Percentiles rank a stretch among this genome's conserved stretches.
Conservation (phyloP, 2,797 vertebrate species). For the Pipistrellus pygmaeus region DNA sequence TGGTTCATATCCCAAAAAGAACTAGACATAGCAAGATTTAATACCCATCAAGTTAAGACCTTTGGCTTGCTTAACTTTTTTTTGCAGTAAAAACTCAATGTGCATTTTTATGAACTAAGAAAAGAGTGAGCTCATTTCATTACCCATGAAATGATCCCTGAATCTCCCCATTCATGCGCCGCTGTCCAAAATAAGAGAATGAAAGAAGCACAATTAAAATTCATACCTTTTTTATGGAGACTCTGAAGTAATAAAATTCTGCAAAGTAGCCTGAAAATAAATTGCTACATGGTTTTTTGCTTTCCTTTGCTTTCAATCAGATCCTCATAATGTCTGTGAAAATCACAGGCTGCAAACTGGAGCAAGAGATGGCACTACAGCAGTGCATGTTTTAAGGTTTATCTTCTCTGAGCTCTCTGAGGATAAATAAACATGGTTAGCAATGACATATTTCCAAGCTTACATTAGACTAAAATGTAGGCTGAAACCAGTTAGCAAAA, state of each 20-base stretch:
- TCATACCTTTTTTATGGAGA: constrained; percentile 2
- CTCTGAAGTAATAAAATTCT: background rate
- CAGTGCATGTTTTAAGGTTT: background rate
- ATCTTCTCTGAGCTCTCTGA: constrained; percentile 1
- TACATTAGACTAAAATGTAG: constrained; percentile 1
- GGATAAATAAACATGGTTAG: background rate
- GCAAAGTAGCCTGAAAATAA: background rate
- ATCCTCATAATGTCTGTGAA: background rate
- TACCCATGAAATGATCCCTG: background rate
- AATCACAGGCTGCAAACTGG: background rate
- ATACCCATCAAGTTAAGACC: background rate
- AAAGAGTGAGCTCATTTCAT: background rate
- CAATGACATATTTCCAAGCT: background rate
- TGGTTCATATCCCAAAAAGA: background rate
- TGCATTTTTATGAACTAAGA: constrained; percentile 10
- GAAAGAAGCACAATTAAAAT: background rate
- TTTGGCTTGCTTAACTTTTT: background rate
- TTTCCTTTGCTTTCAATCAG: background rate
- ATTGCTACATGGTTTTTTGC: background rate
- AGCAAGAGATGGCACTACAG: background rate
- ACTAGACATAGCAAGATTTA: background rate
- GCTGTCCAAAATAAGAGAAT: background rate
- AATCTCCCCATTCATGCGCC: background rate
- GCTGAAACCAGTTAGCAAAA: constrained; percentile 45
- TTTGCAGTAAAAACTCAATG: background rate